A percentile compares a stretch with the other conserved stretches of the same genome.
Evolutionary conservation across 2,888 invertebrate genomes (phyloP).

Genomic region (Drosophila infuscata): DNA sequence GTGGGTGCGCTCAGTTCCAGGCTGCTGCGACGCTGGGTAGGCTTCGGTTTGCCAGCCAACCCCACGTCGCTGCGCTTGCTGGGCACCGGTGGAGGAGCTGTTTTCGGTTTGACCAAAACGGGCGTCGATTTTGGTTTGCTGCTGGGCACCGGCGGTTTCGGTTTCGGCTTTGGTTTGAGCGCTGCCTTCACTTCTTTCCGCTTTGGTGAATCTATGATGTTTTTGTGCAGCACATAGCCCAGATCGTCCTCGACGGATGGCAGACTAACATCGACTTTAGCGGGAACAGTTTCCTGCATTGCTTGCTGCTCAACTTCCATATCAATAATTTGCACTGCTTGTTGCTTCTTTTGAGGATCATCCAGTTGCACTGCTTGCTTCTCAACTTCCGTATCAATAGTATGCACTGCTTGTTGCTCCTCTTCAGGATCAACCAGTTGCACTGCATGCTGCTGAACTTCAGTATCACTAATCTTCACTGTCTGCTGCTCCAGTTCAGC

Average conservation of each 20-base stretch:
- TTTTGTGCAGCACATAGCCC: conserved; percentile 79
- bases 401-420: not conserved
- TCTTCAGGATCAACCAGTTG: not conserved
- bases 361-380: not conserved
- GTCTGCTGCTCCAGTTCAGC: not conserved
- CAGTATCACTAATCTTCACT: not conserved
- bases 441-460: not conserved
- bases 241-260: conserved; percentile 61
- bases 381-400: not conserved
- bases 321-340: not conserved
- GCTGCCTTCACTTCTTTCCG: conserved; percentile 28
- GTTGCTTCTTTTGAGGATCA: not conserved
- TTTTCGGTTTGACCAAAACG: conserved; percentile 61
- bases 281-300: not conserved
- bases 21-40: conserved; percentile 67
- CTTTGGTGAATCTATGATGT: conserved; percentile 65
- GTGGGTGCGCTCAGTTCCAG: conserved; percentile 54
- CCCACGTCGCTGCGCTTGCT: conserved; percentile 70
- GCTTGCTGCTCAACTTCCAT: not conserved
- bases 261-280: not conserved
- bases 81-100: conserved; percentile 75
- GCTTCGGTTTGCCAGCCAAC: conserved; percentile 59
- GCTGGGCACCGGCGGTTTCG: conserved; percentile 67
- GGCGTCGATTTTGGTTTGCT: conserved; percentile 56
- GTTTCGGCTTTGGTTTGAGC: conserved; percentile 23